Conservation (phyloP, 53 echinoderm and acorn worm genomes). For the Echinometra lucunter region DNA sequence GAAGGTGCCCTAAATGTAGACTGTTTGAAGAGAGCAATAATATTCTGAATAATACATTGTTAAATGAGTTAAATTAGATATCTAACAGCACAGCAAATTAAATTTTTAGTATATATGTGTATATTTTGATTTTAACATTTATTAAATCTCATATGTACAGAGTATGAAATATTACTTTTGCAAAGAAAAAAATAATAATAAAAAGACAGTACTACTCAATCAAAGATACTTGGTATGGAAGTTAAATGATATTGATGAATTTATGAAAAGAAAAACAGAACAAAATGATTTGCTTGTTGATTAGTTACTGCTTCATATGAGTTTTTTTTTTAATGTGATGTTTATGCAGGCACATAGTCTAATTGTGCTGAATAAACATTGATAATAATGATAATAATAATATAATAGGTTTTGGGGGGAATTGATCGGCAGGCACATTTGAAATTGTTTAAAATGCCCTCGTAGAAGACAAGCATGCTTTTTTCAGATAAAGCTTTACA, state of each 20-base stretch:
- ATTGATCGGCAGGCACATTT: too few species aligned
- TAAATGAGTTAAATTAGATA: not conserved
- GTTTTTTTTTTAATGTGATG: not conserved
- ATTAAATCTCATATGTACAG: not conserved
- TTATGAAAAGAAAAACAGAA: too few species aligned
- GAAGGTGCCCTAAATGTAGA: not conserved
- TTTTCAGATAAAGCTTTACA: too few species aligned
- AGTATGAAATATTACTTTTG: not conserved
- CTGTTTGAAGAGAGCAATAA: not conserved
- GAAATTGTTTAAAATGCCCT: too few species aligned
- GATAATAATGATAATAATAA: too few species aligned
- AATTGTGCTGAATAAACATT: too few species aligned
- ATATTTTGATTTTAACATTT: constrained; percentile 1
- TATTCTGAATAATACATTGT: not conserved
- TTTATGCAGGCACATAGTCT: not conserved
- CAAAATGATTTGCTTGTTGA: too few species aligned
- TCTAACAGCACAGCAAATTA: not conserved
- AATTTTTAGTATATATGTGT: not conserved
- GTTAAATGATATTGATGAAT: not conserved
- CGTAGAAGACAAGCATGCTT: too few species aligned
- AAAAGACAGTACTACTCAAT: constrained; percentile 29
- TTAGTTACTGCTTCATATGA: too few species aligned
- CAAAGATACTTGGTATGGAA: not conserved
- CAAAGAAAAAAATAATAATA: not conserved
- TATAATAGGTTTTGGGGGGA: too few species aligned